phyloP scores from a whole-genome alignment of 2,113 vertebrate species.

The Chloebia gouldiae region DNA sequence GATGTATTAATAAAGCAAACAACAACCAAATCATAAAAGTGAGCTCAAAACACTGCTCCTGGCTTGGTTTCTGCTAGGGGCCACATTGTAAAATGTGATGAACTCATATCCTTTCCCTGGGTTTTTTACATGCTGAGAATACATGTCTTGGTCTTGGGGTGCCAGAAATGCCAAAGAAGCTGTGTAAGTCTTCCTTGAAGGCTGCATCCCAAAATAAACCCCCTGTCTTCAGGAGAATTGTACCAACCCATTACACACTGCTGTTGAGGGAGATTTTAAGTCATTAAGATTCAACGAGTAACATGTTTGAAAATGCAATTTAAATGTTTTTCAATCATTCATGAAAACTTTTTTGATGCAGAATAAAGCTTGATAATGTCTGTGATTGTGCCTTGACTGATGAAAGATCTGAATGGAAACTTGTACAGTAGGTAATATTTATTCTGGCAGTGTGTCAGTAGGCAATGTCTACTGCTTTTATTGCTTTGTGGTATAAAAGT shows the following conservation, averaged over 20 bases:
- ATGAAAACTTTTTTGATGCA: not conserved
- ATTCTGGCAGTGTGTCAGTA: conserved; percentile 29
- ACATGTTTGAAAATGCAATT: not conserved
- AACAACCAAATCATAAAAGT: not conserved
- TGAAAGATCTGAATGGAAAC: conserved; percentile 50
- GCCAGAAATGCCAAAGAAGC: not conserved
- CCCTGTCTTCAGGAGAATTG: not conserved
- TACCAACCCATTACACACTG: not conserved
- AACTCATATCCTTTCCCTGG: not conserved
- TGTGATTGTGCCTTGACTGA: not conserved
- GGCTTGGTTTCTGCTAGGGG: not conserved
- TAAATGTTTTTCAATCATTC: not conserved
- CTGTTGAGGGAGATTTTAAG: not conserved
- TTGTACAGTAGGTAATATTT: conserved; percentile 45
- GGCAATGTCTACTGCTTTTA: conserved; percentile 33
- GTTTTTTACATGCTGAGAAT: not conserved
- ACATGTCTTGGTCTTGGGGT: not conserved
- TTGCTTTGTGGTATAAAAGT: conserved; percentile 33
- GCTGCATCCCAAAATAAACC: not conserved
- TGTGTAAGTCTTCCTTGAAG: not conserved
- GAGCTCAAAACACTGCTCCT: not conserved
- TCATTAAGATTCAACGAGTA: not conserved
- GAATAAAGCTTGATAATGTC: not conserved
- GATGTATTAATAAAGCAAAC: not conserved
- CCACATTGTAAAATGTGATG: not conserved